Conservation (phyloP, 2,113 vertebrate genomes). For the Sylvilagus bachmani region DNA sequence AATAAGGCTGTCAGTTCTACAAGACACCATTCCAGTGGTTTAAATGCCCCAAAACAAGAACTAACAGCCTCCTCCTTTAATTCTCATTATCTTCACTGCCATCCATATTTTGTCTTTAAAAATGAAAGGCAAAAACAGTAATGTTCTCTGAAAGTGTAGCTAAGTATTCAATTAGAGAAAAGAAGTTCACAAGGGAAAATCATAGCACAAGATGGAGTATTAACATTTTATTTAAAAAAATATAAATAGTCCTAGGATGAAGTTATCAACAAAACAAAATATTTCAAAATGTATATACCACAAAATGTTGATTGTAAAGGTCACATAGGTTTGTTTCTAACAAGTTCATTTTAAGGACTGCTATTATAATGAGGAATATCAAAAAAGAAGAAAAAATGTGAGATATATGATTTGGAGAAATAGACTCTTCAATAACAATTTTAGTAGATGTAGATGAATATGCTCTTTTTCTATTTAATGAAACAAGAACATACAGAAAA, state of each 20-base stretch:
- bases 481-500: conserved; percentile 3
- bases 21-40: background rate
- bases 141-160: background rate
- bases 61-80: too few relatives aligned
- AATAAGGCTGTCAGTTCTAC: background rate
- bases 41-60: background rate
- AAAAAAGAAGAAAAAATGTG: background rate
- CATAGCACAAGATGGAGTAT: background rate
- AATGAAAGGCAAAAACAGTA: background rate
- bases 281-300: conserved; percentile 35
- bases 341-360: background rate
- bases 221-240: conserved; percentile 10
- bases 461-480: conserved; percentile 29
- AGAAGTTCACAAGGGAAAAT: background rate
- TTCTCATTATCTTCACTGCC: background rate
- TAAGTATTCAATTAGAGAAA: background rate
- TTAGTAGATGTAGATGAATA: background rate
- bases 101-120: background rate
- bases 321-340: background rate
- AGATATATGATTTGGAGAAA: background rate
- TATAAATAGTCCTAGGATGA: background rate
- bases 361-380: background rate
- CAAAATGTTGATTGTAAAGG: background rate
- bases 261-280: background rate
- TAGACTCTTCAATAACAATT: conserved; percentile 24